Evolutionary conservation across 2,797 vertebrate genomes (phyloP).

Genomic region (Podarcis lilfordi): DNA sequence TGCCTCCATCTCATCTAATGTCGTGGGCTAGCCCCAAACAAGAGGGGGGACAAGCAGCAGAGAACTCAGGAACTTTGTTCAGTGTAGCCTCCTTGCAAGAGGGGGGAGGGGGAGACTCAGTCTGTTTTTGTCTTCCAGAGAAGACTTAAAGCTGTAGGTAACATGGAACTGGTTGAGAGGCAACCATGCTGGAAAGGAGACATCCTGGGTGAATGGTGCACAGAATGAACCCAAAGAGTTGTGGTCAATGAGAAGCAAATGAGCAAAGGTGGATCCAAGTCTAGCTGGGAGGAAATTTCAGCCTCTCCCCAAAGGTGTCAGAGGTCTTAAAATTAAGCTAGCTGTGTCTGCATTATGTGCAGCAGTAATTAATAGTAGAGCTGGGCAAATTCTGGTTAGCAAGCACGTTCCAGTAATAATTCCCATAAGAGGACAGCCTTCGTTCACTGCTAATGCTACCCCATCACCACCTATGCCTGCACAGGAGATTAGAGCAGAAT

Average conservation of each 20-base stretch:
- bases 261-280: background rate
- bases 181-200: background rate
- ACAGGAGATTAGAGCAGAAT: background rate
- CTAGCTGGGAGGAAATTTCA: background rate
- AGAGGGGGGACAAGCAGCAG: background rate
- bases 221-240: background rate
- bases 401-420: background rate
- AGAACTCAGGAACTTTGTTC: background rate
- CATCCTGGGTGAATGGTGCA: background rate
- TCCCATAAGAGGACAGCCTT: background rate
- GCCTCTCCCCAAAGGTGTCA: background rate
- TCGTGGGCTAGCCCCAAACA: background rate
- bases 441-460: background rate
- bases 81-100: background rate
- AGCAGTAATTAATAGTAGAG: conserved; percentile 11
- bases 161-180: background rate
- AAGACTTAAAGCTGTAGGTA: background rate
- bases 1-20: background rate
- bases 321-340: conserved; percentile 1
- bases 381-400: background rate
- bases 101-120: background rate
- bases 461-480: background rate
- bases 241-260: background rate
- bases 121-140: background rate
- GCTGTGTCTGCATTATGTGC: background rate